These are phyloP conservation scores for Calephelis virginiensis DNA, from an alignment of 1,140 invertebrate species.

Conservation along the genomic window DNA sequence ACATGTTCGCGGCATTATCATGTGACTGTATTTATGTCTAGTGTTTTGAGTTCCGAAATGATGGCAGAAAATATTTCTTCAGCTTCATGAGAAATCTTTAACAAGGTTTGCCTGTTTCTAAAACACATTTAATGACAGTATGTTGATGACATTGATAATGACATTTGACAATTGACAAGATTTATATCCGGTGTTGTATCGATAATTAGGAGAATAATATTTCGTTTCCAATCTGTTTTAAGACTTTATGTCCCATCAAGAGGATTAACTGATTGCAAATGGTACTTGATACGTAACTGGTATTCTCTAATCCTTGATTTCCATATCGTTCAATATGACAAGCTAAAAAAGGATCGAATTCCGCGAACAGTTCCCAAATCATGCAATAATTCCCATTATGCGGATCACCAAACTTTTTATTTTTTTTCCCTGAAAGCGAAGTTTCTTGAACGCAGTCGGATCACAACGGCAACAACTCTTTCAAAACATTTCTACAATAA, in stretches of 20 bases:
- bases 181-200: conserved; percentile 5
- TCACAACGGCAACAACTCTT: conserved; percentile 7
- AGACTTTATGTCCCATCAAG: conserved; percentile 14
- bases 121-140: conserved; percentile 17
- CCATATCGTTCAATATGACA: no score
- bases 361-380: no score
- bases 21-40: background rate
- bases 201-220: conserved; percentile 7
- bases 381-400: no score
- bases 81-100: background rate
- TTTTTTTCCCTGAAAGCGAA: no score
- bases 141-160: conserved; percentile 17
- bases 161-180: no score
- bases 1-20: background rate
- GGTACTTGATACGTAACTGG: conserved; percentile 2
- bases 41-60: no score
- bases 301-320: background rate
- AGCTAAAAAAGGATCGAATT: no score
- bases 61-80: background rate
- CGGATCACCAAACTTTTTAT: no score
- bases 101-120: conserved; percentile 9
- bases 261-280: conserved; percentile 1
- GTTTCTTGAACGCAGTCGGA: background rate
- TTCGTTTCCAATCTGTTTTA: conserved; percentile 11
- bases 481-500: no score